Base-by-base conservation (phyloP, 2,888 invertebrate genomes). In the Nysson spinosus region DNA sequence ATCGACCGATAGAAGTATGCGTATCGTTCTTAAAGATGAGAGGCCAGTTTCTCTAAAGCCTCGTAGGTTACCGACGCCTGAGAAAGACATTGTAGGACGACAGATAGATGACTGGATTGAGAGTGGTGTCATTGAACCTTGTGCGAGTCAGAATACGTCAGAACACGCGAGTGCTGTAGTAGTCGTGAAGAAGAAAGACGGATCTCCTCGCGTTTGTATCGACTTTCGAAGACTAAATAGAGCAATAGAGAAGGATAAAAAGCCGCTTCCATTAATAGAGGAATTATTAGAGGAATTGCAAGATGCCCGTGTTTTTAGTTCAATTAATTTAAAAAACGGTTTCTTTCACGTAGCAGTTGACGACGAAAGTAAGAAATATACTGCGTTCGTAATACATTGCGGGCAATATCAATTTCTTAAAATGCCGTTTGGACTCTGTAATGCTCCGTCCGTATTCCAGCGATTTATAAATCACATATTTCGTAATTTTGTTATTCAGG, bases 11-110 rank as follows among this genome's bases (percentile, higher is more conserved):
- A 47, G 77, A 3, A 50, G 72, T 12, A 75, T 78, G 71, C 67
- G 49, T 34, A 75, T 83, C 50, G 26, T 80, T 12, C 26, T 77
- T 3, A 69, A 69, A 46, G 75, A 78, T 35, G 77, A 80, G 4
- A 63, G 39, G 12, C 79, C 78, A 0, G 67, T 82, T 16, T 60
- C 58, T 28, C 44, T 66, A 32, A 52, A 56, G 28, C 75, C 70
- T 1, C 56, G 74, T 39, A 37, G 55, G 9, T 47, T 46, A 6
- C 58, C 67, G 0, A 20, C 39, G 3, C 24, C 42, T 0, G 65
- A 66, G 24, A 20, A 32, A 16, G 30, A 39, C 0, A 55, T 66
- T 6, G 39, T 66, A 2, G 56, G 51, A 17, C 28, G 20, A 6
- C 56, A 61, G 9, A 20, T 56, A 3, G 37, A 37, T 11, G 43